Evolutionary conservation across 2,797 vertebrate genomes (phyloP).

Genomic region (Danionella dracula): DNA sequence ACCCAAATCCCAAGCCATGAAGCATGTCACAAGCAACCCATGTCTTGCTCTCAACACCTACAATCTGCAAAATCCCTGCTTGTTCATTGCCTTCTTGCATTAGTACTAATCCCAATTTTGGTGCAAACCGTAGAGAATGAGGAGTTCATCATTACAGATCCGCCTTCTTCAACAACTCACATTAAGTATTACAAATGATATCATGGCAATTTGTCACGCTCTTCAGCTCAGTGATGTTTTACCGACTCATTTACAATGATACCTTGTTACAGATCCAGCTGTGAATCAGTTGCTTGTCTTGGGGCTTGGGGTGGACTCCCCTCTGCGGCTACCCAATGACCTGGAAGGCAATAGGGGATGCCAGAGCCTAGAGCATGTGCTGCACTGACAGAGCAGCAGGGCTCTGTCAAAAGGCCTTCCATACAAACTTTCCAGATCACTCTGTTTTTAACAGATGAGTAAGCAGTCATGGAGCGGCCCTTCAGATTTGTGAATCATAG

Average conservation of each 20-base stretch:
- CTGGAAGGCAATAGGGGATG: conserved; percentile 79
- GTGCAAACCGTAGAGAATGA: neutral
- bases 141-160: conserved; percentile 16
- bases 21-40: conserved; percentile 63
- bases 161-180: conserved; percentile 52
- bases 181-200: conserved; percentile 78
- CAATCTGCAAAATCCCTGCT: conserved; percentile 55
- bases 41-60: conserved; percentile 64
- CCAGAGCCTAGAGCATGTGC: conserved; percentile 80
- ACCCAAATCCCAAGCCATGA: conserved; percentile 55
- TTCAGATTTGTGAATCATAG: conserved; percentile 62
- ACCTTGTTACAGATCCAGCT: conserved; percentile 79
- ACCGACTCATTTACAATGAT: conserved; percentile 83
- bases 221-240: conserved; percentile 79
- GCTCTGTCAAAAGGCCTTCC: conserved; percentile 76
- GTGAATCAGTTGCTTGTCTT: conserved; percentile 73
- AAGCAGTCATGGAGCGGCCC: conserved; percentile 66
- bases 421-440: conserved; percentile 76
- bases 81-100: conserved; percentile 70
- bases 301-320: conserved; percentile 70
- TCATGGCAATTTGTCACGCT: conserved; percentile 75
- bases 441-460: conserved; percentile 82
- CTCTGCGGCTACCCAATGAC: conserved; percentile 79
- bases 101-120: conserved; percentile 52
- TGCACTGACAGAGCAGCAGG: conserved; percentile 82